These are phyloP conservation scores for Microtus montanus DNA, from an alignment of 2,113 vertebrate species.

Conservation along the genomic window DNA sequence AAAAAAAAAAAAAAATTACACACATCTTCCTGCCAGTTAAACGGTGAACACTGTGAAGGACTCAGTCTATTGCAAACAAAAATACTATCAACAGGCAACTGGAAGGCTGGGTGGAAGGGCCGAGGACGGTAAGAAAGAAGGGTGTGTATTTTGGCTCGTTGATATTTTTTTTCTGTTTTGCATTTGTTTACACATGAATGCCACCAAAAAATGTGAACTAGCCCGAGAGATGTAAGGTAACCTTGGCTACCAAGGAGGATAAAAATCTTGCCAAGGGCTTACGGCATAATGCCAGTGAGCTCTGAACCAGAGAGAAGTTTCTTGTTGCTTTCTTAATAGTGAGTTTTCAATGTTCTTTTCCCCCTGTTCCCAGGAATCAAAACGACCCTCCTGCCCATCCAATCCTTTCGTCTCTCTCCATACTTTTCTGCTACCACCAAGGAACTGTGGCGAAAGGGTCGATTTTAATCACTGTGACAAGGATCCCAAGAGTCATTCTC, in stretches of 20 bases:
- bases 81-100: not conserved
- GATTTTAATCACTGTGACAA: constrained; percentile 82
- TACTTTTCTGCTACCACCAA: constrained; percentile 87
- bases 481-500: constrained; percentile 85
- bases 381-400: constrained; percentile 80
- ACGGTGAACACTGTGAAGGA: not conserved
- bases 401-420: constrained; percentile 85
- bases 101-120: not conserved
- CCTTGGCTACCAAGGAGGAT: not conserved
- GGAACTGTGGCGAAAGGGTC: constrained; percentile 88
- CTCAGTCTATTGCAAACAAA: constrained; percentile 17
- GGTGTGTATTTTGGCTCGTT: not conserved
- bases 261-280: not conserved
- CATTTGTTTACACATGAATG: not conserved
- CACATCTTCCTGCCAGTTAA: not conserved
- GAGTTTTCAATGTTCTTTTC: constrained; percentile 51
- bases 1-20: not conserved
- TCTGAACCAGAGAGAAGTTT: not conserved
- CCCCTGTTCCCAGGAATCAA: constrained; percentile 85
- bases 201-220: not conserved
- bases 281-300: not conserved
- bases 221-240: not conserved
- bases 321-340: constrained; percentile 4
- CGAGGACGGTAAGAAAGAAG: not conserved
- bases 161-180: not conserved